These are phyloP conservation scores for Platycheirus rosarum DNA, from an alignment of 2,888 invertebrate species.

Conservation along the genomic window DNA sequence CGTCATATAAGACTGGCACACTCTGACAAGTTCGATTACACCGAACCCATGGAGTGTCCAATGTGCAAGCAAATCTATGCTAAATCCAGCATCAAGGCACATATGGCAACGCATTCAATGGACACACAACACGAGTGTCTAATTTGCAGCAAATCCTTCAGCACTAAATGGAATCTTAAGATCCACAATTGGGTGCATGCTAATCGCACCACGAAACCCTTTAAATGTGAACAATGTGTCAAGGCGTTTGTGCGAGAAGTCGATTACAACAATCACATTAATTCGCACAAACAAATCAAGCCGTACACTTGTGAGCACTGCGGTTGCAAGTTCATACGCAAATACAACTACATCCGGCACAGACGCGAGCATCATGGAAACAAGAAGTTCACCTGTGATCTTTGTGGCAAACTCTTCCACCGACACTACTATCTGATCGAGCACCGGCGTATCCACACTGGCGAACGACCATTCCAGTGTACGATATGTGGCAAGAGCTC, in stretches of 20 bases:
- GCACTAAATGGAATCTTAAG: conserved; percentile 95
- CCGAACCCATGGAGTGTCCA: conserved; percentile 88
- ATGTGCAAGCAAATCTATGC: conserved; percentile 87
- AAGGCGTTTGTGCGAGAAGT: conserved; percentile 92
- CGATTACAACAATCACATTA: conserved; percentile 92
- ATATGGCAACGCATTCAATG: conserved; percentile 90
- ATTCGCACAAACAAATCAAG: conserved; percentile 91
- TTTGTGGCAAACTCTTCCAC: conserved; percentile 92
- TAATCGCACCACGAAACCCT: conserved; percentile 91
- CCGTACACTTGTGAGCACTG: conserved; percentile 95
- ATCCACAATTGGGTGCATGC: conserved; percentile 95
- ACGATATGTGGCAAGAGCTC: conserved; percentile 95
- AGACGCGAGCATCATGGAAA: conserved; percentile 92
- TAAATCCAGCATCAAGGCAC: conserved; percentile 90
- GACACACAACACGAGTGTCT: conserved; percentile 91
- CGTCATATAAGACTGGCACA: conserved; percentile 92
- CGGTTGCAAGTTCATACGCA: conserved; percentile 93
- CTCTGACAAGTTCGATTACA: conserved; percentile 89
- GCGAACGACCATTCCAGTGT: conserved; percentile 90
- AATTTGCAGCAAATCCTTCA: conserved; percentile 92
- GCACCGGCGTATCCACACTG: conserved; percentile 93
- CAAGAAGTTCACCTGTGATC: conserved; percentile 89
- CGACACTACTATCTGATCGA: conserved; percentile 93
- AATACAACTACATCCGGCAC: conserved; percentile 94
- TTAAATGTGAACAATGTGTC: conserved; percentile 91